A percentile compares a stretch with the other conserved stretches of the same genome.
Evolutionary conservation across 30 jellyfish, hydroid and myxozoan species (phyloP).

Genomic region (Aurelia aurita): DNA sequence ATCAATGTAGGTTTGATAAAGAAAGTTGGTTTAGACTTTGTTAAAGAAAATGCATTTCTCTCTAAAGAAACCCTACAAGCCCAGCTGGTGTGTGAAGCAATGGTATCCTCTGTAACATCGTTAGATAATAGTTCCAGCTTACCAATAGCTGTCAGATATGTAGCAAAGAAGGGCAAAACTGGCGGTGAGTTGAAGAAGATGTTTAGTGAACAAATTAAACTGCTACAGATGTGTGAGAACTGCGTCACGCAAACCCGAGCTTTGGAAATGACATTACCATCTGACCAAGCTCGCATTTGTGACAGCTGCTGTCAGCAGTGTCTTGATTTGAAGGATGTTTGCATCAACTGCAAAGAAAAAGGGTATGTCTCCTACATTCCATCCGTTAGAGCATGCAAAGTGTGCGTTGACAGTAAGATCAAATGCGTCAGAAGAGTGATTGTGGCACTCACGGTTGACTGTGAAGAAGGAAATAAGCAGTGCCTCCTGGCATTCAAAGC

Average conservation of each 20-base stretch:
- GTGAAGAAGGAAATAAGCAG: background rate
- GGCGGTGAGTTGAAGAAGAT: constrained; percentile 35
- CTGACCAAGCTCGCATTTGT: background rate
- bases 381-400: too few species aligned
- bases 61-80: background rate
- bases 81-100: constrained; percentile 23
- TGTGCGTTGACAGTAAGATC: background rate
- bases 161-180: constrained; percentile 25
- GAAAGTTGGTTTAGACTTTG: background rate
- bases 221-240: constrained; percentile 30
- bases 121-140: constrained; percentile 19
- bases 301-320: constrained; percentile 1
- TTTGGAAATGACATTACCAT: background rate
- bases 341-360: background rate
- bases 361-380: background rate
- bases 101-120: constrained; percentile 4
- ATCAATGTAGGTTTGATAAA: constrained; percentile 23
- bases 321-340: background rate
- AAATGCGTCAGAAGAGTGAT: background rate
- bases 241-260: too few species aligned
- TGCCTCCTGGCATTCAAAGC: background rate
- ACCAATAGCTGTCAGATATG: constrained; percentile 19
- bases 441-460: background rate
- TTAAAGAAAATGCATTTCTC: background rate
- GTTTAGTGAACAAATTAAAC: constrained; percentile 5